Conservation (phyloP, 2,113 vertebrate species). For the Rallus limicola region DNA sequence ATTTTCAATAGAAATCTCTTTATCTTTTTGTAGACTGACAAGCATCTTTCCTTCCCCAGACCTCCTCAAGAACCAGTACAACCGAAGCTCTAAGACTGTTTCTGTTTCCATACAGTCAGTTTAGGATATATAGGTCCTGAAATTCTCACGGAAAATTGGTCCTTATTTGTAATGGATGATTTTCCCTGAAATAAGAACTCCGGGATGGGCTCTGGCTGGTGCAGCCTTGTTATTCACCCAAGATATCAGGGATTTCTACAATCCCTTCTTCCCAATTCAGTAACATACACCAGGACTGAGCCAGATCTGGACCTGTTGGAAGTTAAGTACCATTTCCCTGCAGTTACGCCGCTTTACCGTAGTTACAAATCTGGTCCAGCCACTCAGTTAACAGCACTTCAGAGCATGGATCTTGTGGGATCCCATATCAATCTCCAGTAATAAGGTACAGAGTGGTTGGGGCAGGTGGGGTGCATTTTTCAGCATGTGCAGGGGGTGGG, state of each 20-base stretch:
- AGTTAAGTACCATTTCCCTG: not conserved
- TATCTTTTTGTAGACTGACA: not conserved
- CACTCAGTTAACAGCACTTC: constrained; percentile 8
- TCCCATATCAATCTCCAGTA: not conserved
- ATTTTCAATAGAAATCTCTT: not conserved
- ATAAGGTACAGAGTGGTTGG: not conserved
- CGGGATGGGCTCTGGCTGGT: not conserved
- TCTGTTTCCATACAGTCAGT: not conserved
- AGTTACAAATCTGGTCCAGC: constrained; percentile 29
- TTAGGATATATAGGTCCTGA: not conserved
- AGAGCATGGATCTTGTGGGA: constrained; percentile 31
- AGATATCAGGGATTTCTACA: not conserved
- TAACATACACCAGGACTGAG: not conserved
- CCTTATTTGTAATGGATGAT: not conserved
- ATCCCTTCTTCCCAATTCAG: not conserved
- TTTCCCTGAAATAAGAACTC: not conserved
- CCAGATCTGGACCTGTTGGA: constrained; percentile 8
- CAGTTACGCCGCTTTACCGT: constrained; percentile 19
- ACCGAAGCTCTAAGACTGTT: not conserved
- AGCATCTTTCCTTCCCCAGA: not conserved
- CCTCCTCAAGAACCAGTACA: not conserved
- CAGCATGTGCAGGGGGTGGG: not conserved
- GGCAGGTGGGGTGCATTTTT: not conserved
- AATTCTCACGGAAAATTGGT: not conserved
- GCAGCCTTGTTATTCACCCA: not conserved